These are phyloP conservation scores for Drosophila parabipectinata DNA, from an alignment of 1,140 invertebrate species.

Conservation along the genomic window DNA sequence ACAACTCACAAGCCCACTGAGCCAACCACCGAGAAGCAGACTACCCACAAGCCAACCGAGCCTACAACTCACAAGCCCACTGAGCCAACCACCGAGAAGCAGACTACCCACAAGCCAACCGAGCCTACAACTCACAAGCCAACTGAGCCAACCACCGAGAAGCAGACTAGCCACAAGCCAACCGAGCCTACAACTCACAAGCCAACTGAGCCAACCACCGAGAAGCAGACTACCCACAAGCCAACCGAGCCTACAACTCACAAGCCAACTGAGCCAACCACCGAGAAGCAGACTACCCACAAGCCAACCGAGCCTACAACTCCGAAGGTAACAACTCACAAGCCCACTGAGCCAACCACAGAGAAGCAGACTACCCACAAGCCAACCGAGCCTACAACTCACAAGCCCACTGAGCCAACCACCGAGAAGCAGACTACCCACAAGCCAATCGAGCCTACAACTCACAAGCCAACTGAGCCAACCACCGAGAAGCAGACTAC, in stretches of 20 bases:
- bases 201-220: slow-evolving; percentile 1
- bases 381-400: background rate
- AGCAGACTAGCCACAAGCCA: background rate
- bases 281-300: slow-evolving; percentile 4
- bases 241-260: background rate
- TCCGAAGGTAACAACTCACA: slow-evolving; percentile 1
- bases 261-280: background rate
- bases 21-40: slow-evolving; percentile 1
- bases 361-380: background rate
- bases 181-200: background rate
- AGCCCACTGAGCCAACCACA: slow-evolving; percentile 3
- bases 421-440: background rate
- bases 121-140: background rate
- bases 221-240: background rate
- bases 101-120: background rate
- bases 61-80: background rate
- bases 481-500: slow-evolving; percentile 6
- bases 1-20: background rate
- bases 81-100: background rate
- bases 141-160: background rate
- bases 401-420: slow-evolving; percentile 2
- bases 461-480: background rate
- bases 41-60: background rate
- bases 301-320: slow-evolving; percentile 1
- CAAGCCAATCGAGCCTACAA: background rate